Percentiles rank a stretch among this genome's conserved stretches.
phyloP scores from a whole-genome alignment of 2,888 invertebrate genomes.

The Synanthedon formicaeformis region DNA sequence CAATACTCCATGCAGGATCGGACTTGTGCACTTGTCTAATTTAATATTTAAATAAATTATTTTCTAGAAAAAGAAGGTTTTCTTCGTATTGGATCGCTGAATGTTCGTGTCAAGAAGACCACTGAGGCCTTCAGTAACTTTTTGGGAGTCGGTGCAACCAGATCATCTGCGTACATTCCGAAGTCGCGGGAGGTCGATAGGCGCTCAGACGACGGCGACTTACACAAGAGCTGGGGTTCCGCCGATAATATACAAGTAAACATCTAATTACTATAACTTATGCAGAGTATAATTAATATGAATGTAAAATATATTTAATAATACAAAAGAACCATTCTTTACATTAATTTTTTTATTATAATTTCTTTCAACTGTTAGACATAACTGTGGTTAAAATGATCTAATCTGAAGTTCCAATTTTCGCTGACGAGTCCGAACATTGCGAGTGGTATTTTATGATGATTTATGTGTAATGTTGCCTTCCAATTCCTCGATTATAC shows the following conservation, averaged over 20 bases:
- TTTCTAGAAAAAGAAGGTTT: conserved; percentile 89
- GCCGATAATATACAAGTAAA: conserved; percentile 84
- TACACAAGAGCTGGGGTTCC: conserved; percentile 91
- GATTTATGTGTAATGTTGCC: no score
- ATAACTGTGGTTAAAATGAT: no score
- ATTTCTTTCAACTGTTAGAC: no score
- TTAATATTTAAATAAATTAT: not conserved
- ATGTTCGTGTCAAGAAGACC: conserved; percentile 92
- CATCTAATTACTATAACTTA: not conserved
- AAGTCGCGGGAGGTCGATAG: conserved; percentile 40
- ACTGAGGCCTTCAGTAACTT: conserved; percentile 94
- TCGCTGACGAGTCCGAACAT: no score
- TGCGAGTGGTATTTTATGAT: no score
- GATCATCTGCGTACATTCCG: conserved; percentile 58
- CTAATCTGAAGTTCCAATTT: no score
- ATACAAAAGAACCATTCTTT: no score
- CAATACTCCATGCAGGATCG: no score
- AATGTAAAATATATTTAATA: no score
- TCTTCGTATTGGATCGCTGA: conserved; percentile 90
- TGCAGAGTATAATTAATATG: conserved; percentile 14
- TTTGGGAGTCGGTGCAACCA: conserved; percentile 79
- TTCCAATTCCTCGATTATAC: no score
- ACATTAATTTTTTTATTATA: no score
- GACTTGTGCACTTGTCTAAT: no score
- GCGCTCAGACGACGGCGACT: conserved; percentile 62